Percentiles rank a stretch among this genome's conserved stretches.
Evolutionary conservation across 30 jellyfish, hydroid and myxozoan genomes (phyloP).

Genomic region (Aurelia sp.): DNA sequence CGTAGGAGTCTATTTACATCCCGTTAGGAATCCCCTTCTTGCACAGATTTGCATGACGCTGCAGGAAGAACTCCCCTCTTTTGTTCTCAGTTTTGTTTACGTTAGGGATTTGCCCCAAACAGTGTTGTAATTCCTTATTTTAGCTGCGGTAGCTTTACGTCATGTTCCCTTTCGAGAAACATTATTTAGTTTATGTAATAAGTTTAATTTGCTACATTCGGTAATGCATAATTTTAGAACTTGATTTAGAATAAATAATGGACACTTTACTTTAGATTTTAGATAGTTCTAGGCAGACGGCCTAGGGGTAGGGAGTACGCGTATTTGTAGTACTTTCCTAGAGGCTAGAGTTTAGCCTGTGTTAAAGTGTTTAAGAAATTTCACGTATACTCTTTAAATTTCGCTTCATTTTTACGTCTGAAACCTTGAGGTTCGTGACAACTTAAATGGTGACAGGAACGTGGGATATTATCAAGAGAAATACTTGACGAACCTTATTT

Average conservation of each 20-base stretch:
- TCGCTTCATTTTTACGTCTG: too few relatives aligned
- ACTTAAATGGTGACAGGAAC: too few relatives aligned
- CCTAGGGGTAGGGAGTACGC: not conserved
- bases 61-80: not conserved
- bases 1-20: not conserved
- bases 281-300: slow-evolving; percentile 2
- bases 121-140: not conserved
- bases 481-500: too few relatives aligned
- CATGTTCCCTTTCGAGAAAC: not conserved
- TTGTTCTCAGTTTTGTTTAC: too few relatives aligned
- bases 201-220: too few relatives aligned
- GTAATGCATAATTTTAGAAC: not conserved
- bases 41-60: not conserved
- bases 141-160: not conserved
- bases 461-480: too few relatives aligned
- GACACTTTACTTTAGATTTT: not conserved
- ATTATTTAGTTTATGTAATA: not conserved
- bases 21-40: not conserved
- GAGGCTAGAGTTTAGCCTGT: not conserved
- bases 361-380: not conserved
- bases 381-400: too few relatives aligned
- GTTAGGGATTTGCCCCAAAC: not conserved
- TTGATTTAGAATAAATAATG: too few relatives aligned
- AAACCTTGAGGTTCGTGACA: too few relatives aligned
- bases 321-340: not conserved